Base-by-base conservation (phyloP, 2,888 invertebrate genomes). In the Dicycla oo region DNA sequence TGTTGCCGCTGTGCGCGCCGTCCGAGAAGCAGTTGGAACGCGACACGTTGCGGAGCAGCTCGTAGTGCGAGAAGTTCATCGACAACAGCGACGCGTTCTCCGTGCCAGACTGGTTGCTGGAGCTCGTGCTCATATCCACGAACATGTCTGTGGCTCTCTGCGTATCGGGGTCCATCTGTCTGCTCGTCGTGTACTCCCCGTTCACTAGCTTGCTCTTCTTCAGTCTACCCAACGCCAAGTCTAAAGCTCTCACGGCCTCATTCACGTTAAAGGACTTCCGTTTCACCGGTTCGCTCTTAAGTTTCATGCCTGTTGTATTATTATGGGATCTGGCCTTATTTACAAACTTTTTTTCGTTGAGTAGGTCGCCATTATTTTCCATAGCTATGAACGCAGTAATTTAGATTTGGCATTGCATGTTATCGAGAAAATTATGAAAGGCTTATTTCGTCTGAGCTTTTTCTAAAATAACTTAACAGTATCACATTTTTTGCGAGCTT, bases 11-110 rank as follows among this genome's bases (percentile, higher is more conserved):
- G 76, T 90, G 88, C 0, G 91, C 91, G n/a, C 90, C 93, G 34
- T 94, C 95, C 1, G 94, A 94, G 82, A 91, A 91, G 65, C 94
- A 94, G 72, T 93, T 93, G 3, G 92, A 90, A 34, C 87, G 89
- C 8, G 95, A 95, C 61, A 95, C 82, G 73, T 95, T 95, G 7
- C 95, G 90, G 84, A 93, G 89, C 49, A 95, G 82, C 83, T 95
- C 95, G 73, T 95, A 95, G 77, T 95, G 93, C 2, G 95, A 95
- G 80, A 95, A 94, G 75, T 95, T 94, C 91, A 94, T 92, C 2
- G 95, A 95, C 89, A 94, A 91, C 43, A 93, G 75, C 0, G 95
- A 95, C 20, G 89, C 84, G 76, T 92, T 93, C 49, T 93, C 92
- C 8, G 87, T 74, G 18, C 85, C 86, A 13, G 85, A 84, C 40